Percentiles rank a stretch among this genome's conserved stretches.
These are phyloP conservation scores for Galbula dea DNA, from an alignment of 2,113 vertebrate genomes.

Conservation along the genomic window DNA sequence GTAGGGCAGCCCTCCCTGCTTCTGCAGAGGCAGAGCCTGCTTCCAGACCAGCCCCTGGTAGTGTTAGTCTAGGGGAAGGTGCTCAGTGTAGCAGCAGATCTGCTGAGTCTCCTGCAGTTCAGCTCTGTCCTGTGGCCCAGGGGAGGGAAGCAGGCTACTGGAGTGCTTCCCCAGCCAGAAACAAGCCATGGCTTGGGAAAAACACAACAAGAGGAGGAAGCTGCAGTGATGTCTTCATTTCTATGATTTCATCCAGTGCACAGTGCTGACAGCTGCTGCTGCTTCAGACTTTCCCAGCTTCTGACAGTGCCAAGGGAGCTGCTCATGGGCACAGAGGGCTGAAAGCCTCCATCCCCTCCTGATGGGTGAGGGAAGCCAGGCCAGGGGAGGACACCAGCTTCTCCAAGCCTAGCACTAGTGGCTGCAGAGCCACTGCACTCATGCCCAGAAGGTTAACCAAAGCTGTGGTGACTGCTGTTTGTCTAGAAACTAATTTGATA, in stretches of 20 bases:
- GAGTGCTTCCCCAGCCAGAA: background rate
- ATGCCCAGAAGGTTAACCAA: background rate
- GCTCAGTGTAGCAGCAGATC: background rate
- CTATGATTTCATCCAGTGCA: background rate
- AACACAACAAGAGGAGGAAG: background rate
- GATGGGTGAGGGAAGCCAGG: background rate
- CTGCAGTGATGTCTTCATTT: background rate
- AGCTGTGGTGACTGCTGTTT: background rate
- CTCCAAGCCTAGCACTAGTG: background rate
- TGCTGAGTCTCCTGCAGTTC: background rate
- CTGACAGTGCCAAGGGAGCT: background rate
- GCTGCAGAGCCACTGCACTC: background rate
- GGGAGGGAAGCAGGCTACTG: background rate
- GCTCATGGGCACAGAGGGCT: background rate
- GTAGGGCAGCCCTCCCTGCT: background rate
- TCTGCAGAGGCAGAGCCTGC: background rate
- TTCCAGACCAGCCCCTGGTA: accelerated
- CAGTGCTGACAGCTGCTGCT: background rate
- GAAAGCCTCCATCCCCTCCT: background rate
- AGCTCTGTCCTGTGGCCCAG: background rate
- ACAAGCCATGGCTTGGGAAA: background rate
- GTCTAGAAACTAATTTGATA: background rate
- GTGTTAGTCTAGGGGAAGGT: background rate
- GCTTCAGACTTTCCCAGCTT: background rate
- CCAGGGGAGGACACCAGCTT: background rate